phyloP scores from a whole-genome alignment of 2,113 vertebrate species.

The Gobiocypris rarus region DNA sequence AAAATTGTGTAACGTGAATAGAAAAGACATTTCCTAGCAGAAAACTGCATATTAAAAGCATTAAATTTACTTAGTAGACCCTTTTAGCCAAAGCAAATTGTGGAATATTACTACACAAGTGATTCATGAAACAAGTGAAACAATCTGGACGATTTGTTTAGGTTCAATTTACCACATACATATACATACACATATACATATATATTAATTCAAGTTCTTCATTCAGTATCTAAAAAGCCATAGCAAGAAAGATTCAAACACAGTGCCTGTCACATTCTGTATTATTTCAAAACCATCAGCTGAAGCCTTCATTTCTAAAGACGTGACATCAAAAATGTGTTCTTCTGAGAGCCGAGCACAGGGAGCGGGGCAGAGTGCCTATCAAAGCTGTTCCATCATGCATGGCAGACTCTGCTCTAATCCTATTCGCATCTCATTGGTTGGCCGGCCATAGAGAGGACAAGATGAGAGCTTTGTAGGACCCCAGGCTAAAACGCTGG shows the following conservation, averaged over 20 bases:
- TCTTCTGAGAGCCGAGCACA: slow-evolving; percentile 42
- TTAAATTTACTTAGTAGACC: slow-evolving; percentile 3
- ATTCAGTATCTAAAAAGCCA: background rate
- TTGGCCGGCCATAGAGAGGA: slow-evolving; percentile 34
- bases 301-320: slow-evolving; percentile 34
- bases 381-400: slow-evolving; percentile 53
- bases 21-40: background rate
- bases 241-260: background rate
- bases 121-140: background rate
- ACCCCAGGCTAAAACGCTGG: slow-evolving; percentile 42
- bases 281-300: slow-evolving; percentile 14
- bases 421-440: slow-evolving; percentile 49
- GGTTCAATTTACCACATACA: background rate
- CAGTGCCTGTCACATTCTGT: background rate
- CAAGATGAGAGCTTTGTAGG: slow-evolving; percentile 50
- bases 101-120: background rate
- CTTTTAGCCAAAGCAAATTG: background rate
- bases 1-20: background rate
- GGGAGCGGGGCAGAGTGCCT: slow-evolving; percentile 4
- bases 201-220: too few species aligned
- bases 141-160: background rate
- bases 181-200: too few species aligned
- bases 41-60: background rate
- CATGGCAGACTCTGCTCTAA: slow-evolving; percentile 52
- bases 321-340: slow-evolving; percentile 41